These are phyloP conservation scores for Acronicta aceris DNA, from an alignment of 2,888 invertebrate species.

Conservation along the genomic window DNA sequence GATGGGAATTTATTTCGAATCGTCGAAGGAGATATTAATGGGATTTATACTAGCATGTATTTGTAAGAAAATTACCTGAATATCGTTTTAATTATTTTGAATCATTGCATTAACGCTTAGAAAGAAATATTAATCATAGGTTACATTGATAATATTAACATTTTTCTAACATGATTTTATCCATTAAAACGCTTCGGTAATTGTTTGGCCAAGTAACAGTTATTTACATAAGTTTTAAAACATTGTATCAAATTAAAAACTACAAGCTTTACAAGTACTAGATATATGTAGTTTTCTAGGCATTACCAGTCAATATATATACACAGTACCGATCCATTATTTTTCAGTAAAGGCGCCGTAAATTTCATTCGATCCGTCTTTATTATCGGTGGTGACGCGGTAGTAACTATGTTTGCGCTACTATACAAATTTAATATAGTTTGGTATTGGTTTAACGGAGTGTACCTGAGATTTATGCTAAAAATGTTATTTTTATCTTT, in stretches of 20 bases:
- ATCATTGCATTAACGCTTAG: neutral
- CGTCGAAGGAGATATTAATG: slow-evolving; percentile 43
- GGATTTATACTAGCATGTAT: slow-evolving; percentile 26
- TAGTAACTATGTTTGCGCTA: slow-evolving; percentile 22
- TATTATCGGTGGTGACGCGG: slow-evolving; percentile 34
- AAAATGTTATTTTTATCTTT: no score
- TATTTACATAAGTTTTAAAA: no score
- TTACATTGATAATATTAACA: no score
- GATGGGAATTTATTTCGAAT: slow-evolving; percentile 42
- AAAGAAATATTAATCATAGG: no score
- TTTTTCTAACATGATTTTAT: no score
- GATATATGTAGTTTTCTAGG: slow-evolving; percentile 1
- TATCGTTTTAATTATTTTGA: slow-evolving; percentile 7
- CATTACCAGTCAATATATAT: neutral
- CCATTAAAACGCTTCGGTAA: no score
- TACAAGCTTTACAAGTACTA: no score
- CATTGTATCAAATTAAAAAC: no score
- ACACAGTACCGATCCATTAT: slow-evolving; percentile 15
- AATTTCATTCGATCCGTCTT: slow-evolving; percentile 29
- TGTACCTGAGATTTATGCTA: slow-evolving; percentile 12
- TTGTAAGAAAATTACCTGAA: slow-evolving; percentile 19
- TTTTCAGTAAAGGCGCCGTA: slow-evolving; percentile 19
- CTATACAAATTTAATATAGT: slow-evolving; percentile 10
- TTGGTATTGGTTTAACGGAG: slow-evolving; percentile 21
- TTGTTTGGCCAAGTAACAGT: no score